These are phyloP conservation scores for Lithophane socia DNA, from an alignment of 2,888 invertebrate genomes.

Conservation along the genomic window DNA sequence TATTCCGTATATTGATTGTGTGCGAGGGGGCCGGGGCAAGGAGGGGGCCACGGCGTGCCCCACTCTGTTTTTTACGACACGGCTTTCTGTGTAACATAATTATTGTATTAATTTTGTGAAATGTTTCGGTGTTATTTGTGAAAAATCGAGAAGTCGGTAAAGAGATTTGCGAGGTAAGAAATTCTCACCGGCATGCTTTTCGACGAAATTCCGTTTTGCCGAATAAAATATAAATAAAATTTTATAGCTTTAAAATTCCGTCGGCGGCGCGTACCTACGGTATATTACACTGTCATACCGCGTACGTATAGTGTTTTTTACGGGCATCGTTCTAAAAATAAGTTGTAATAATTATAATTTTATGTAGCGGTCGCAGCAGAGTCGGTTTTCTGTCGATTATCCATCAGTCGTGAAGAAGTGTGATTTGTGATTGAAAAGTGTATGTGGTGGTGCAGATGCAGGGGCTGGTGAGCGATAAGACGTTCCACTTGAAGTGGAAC, in stretches of 20 bases:
- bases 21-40: constrained; percentile 90
- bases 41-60: constrained; percentile 91
- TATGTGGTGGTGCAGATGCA: constrained; percentile 89
- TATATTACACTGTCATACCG: constrained; percentile 90
- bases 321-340: constrained; percentile 91
- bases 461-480: constrained; percentile 91
- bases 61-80: constrained; percentile 91
- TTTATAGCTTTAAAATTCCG: constrained; percentile 88
- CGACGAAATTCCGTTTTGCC: constrained; percentile 79
- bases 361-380: constrained; percentile 89
- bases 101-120: constrained; percentile 90
- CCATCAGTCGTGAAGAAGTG: constrained; percentile 84
- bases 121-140: constrained; percentile 90
- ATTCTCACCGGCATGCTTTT: constrained; percentile 79
- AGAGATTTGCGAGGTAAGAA: constrained; percentile 87
- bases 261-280: constrained; percentile 90
- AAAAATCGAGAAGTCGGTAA: constrained; percentile 88
- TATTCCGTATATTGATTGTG: constrained; percentile 91
- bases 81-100: constrained; percentile 91
- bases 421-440: constrained; percentile 85
- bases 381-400: constrained; percentile 88
- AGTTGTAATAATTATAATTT: constrained; percentile 91
- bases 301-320: constrained; percentile 91
- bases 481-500: constrained; percentile 93
- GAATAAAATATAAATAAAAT: constrained; percentile 86